Evolutionary conservation across 2,113 vertebrate species (phyloP).

Genomic region (Barbus barbus): DNA sequence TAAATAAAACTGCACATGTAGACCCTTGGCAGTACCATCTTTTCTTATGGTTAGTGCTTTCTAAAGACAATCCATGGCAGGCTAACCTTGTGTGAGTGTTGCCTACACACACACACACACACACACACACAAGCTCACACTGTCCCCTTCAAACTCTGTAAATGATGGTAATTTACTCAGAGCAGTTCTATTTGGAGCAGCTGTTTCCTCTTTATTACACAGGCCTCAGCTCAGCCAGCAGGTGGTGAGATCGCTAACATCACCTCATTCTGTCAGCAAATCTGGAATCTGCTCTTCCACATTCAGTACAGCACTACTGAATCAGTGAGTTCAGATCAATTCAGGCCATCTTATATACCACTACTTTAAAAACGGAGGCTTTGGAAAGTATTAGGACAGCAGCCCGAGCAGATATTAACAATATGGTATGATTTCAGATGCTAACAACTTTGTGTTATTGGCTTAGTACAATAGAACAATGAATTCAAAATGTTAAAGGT

Average conservation of each 20-base stretch:
- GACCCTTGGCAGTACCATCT: background rate
- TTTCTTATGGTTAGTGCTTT: background rate
- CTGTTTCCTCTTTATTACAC: conserved; percentile 19
- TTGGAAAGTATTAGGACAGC: background rate
- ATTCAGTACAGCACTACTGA: background rate
- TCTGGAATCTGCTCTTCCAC: background rate
- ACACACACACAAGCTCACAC: background rate
- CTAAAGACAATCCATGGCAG: background rate
- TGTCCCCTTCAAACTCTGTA: conserved; percentile 9
- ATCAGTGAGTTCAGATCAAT: background rate
- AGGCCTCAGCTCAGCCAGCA: background rate
- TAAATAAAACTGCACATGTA: background rate
- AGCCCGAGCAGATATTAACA: background rate
- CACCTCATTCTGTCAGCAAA: conserved; percentile 31
- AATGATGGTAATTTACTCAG: conserved; percentile 43
- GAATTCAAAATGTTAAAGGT: too few species aligned
- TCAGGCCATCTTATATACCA: background rate
- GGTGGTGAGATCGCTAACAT: conserved; percentile 28
- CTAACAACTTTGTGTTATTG: background rate
- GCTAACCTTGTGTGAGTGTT: conserved; percentile 1
- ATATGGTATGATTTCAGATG: background rate
- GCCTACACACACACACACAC: background rate
- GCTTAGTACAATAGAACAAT: conserved; percentile 10
- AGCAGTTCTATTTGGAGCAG: conserved; percentile 43
- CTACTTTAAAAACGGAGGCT: background rate